Evolutionary conservation across 2,888 invertebrate genomes (phyloP).

Genomic region (Pinctada fucata): DNA sequence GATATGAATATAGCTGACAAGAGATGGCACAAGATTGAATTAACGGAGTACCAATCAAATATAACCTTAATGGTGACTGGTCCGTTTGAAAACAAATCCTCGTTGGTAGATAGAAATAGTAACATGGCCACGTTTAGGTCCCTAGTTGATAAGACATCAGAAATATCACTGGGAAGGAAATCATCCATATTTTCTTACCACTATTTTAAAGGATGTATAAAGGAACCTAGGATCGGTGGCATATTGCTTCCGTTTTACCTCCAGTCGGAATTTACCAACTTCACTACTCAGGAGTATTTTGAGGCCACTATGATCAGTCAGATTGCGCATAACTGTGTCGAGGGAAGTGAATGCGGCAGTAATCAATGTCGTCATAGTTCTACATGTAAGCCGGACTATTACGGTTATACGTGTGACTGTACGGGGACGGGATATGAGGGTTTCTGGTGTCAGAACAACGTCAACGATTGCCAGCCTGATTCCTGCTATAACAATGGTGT

Average conservation of each 20-base stretch:
- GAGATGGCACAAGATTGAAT: slow-evolving; percentile 50
- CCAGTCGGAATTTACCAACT: slow-evolving; percentile 74
- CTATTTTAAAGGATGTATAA: slow-evolving; percentile 88
- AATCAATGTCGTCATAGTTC: slow-evolving; percentile 83
- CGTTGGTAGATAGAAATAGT: background rate
- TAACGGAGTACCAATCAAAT: slow-evolving; percentile 35
- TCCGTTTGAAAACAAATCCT: slow-evolving; percentile 10
- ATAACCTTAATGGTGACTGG: slow-evolving; percentile 44
- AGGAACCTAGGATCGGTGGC: slow-evolving; percentile 90
- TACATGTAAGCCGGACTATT: slow-evolving; percentile 73
- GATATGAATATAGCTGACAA: slow-evolving; percentile 52
- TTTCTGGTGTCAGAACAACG: slow-evolving; percentile 78
- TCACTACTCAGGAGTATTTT: slow-evolving; percentile 58
- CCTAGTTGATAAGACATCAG: slow-evolving; percentile 11
- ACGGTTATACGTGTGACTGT: slow-evolving; percentile 70
- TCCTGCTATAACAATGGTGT: slow-evolving; percentile 78
- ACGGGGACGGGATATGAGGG: slow-evolving; percentile 60
- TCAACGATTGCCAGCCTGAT: slow-evolving; percentile 88
- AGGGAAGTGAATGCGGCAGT: slow-evolving; percentile 39
- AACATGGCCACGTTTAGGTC: slow-evolving; percentile 11
- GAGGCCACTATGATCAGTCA: slow-evolving; percentile 7
- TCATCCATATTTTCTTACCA: slow-evolving; percentile 11
- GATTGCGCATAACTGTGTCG: slow-evolving; percentile 43
- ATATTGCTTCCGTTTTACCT: slow-evolving; percentile 91
- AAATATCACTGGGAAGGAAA: slow-evolving; percentile 14